Conservation (phyloP, 37 sponge, comb jelly and placozoan genomes). For the Eunapius fragilis region DNA sequence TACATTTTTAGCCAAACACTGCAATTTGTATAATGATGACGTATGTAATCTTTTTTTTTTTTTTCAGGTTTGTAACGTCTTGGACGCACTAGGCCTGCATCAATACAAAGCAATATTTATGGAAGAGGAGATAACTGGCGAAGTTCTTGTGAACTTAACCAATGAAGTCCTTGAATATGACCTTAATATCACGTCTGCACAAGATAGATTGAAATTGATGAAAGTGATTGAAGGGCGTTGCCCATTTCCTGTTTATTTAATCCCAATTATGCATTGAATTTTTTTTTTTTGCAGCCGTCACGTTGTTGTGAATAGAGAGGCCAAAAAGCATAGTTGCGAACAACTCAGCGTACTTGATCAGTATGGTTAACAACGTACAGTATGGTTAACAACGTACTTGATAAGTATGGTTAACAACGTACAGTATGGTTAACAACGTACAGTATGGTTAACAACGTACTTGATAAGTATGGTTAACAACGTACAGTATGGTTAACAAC, state of each 20-base stretch:
- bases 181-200: slow-evolving; percentile 6
- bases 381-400: too few relatives aligned
- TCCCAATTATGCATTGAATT: too few relatives aligned
- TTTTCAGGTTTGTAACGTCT: not conserved
- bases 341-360: too few relatives aligned
- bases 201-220: slow-evolving; percentile 22
- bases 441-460: too few relatives aligned
- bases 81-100: not conserved
- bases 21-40: not conserved
- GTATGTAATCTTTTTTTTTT: not conserved
- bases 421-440: too few relatives aligned
- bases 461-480: too few relatives aligned
- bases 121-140: slow-evolving; percentile 18
- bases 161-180: not conserved
- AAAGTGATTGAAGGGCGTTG: slow-evolving; percentile 19
- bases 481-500: too few relatives aligned
- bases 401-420: too few relatives aligned
- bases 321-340: too few relatives aligned
- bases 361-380: too few relatives aligned
- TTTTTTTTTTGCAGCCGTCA: too few relatives aligned
- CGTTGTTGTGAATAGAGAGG: too few relatives aligned
- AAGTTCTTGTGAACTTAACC: slow-evolving; percentile 24
- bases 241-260: not conserved
- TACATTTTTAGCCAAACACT: not conserved
- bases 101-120: slow-evolving; percentile 23